Conservation (phyloP, 2,888 invertebrate species). For the Mythimna ferrago region DNA sequence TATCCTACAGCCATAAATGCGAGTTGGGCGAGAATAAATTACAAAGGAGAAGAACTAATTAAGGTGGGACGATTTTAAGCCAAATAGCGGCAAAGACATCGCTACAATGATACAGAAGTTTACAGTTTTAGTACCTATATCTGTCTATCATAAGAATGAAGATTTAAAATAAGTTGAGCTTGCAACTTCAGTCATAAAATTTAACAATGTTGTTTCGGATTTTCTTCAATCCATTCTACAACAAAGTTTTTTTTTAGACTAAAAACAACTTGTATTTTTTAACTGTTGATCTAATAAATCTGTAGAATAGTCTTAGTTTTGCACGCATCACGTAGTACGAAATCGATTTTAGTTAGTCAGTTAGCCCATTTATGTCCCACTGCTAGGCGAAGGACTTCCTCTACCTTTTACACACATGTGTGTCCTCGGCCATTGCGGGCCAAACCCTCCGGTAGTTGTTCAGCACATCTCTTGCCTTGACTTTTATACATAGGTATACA, state of each 20-base stretch:
- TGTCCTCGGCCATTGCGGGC: too few relatives aligned
- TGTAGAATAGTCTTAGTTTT: too few relatives aligned
- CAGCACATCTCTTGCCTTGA: too few relatives aligned
- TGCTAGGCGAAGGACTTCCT: too few relatives aligned
- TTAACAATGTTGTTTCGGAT: constrained; percentile 17
- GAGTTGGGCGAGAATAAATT: neutral
- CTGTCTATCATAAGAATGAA: constrained; percentile 18
- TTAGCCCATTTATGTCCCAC: too few relatives aligned
- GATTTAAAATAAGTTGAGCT: constrained; percentile 19
- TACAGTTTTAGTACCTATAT: neutral
- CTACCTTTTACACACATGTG: too few relatives aligned
- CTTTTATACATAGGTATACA: too few relatives aligned
- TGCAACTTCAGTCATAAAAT: constrained; percentile 10
- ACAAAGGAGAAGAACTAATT: neutral
- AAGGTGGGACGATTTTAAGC: neutral
- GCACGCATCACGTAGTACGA: too few relatives aligned
- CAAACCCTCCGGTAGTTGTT: too few relatives aligned
- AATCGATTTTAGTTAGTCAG: too few relatives aligned
- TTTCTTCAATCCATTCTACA: neutral
- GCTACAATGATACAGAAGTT: constrained; percentile 5
- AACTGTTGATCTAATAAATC: too few relatives aligned
- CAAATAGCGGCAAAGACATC: neutral
- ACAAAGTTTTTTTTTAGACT: neutral
- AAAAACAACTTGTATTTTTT: too few relatives aligned
- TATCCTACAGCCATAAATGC: neutral